Base-by-base conservation (phyloP, 1,140 invertebrate genomes). In the Lucilia cuprina region DNA sequence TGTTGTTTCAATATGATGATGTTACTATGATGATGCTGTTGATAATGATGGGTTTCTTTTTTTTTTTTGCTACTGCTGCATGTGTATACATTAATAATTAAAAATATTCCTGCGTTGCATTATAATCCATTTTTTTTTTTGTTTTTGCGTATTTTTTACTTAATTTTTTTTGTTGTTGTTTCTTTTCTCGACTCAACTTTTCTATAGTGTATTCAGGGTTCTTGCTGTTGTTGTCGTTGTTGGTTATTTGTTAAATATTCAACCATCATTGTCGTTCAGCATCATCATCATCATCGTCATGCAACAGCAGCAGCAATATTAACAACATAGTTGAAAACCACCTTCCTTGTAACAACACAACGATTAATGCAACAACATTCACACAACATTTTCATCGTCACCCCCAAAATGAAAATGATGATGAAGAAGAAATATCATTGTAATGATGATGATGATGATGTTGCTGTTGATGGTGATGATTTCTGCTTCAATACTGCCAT, bases 11-110 rank as follows among this genome's bases (percentile, higher is more conserved):
- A 50, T 50, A 47, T 80, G 77, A 80, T 49, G 77, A 80, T 47
- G 77, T 80, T 80, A 80, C 77, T 49, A 50, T 30, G 25, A 30
- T 30, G 25, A 30, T 49, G 41, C n/a, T 80, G 2, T 25, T 80
- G 41, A 30, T 25, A 21, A 19, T 41, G 34, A 17, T 30, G 25
- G 25, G 25, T 30, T 30, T 30, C 3, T 30, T 30, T 30, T 30
- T 30, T 30, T 30, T 49, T 21, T 21, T 49, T 80, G 77, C 35
- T 19, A 80, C n/a, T 80, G 41, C 77, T 80, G 77, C 41, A 70
- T 60, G 55, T 82, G 65, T 84, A 80, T 82, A 74, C 55, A 85
- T 85, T 85, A 85, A 85, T 85, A 83, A 85, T 85, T 85, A 85
- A 85, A 84, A 85, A 83, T 83, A 83, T 83, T 70, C 47, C 78